Percentiles rank a stretch among this genome's conserved stretches.
phyloP scores from a whole-genome alignment of 2,113 vertebrate genomes.

The Alectura lathami region DNA sequence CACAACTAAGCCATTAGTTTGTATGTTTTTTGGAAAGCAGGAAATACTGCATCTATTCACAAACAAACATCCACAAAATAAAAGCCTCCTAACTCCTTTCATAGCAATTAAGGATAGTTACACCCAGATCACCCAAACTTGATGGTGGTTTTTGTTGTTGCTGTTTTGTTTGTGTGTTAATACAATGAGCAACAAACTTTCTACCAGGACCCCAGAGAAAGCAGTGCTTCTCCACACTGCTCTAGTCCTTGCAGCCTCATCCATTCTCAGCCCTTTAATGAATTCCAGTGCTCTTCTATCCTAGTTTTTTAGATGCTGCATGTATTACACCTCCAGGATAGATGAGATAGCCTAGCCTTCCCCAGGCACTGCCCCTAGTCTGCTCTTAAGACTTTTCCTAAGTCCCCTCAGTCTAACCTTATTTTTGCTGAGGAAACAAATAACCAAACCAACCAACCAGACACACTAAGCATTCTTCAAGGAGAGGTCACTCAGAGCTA shows the following conservation, averaged over 20 bases:
- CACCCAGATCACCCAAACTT: background rate
- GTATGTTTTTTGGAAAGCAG: background rate
- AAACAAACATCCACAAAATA: background rate
- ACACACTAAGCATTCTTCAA: background rate
- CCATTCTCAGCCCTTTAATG: background rate
- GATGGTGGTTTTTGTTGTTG: no score
- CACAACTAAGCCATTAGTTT: background rate
- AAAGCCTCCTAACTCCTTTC: background rate
- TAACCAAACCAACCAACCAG: background rate
- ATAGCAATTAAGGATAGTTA: background rate
- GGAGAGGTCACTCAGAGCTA: background rate
- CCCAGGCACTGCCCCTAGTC: background rate
- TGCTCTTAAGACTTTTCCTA: background rate
- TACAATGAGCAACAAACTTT: background rate
- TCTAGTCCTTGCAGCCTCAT: background rate
- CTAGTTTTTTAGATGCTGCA: background rate
- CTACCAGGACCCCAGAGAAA: background rate
- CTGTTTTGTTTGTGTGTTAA: background rate
- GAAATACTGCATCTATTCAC: background rate
- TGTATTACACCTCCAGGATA: background rate
- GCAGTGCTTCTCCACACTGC: background rate
- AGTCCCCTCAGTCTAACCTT: background rate
- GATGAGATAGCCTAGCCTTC: background rate
- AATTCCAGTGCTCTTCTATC: background rate
- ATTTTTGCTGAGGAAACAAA: background rate